phyloP scores from a whole-genome alignment of 1,140 invertebrate genomes.

The Drosophila takahashii region DNA sequence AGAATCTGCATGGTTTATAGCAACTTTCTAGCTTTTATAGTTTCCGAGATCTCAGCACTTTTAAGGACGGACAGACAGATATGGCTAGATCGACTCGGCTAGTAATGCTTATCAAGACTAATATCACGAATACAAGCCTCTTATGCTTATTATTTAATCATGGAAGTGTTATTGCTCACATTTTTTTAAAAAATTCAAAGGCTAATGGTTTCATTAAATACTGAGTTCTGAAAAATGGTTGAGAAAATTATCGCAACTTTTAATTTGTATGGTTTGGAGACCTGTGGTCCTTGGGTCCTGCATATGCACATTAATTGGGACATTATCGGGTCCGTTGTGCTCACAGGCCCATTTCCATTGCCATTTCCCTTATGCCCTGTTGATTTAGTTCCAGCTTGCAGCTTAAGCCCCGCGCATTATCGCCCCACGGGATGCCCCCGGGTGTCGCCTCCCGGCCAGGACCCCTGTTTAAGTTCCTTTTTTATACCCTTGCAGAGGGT shows the following conservation, averaged over 20 bases:
- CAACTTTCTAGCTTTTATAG: no score
- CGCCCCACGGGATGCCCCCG: conserved; percentile 24
- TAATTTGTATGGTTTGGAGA: not conserved
- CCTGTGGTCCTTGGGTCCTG: not conserved
- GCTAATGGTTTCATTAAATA: not conserved
- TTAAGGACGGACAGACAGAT: no score
- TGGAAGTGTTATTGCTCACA: not conserved
- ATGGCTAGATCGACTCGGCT: no score
- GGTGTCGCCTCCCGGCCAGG: conserved; percentile 8
- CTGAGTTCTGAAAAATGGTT: not conserved
- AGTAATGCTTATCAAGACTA: no score
- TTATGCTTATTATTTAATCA: no score
- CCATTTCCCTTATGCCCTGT: not conserved
- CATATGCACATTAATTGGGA: conserved; percentile 25
- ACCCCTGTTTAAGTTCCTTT: not conserved
- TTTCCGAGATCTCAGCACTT: no score
- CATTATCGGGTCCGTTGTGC: conserved; percentile 20
- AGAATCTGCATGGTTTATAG: no score
- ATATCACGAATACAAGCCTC: no score
- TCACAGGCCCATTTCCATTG: not conserved
- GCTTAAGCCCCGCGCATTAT: conserved; percentile 2
- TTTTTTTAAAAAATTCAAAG: no score
- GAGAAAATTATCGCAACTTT: conserved; percentile 18
- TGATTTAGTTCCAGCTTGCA: conserved; percentile 5
- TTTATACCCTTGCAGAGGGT: no score